phyloP scores from a whole-genome alignment of 2,888 invertebrate genomes.

The Empis stercorea region DNA sequence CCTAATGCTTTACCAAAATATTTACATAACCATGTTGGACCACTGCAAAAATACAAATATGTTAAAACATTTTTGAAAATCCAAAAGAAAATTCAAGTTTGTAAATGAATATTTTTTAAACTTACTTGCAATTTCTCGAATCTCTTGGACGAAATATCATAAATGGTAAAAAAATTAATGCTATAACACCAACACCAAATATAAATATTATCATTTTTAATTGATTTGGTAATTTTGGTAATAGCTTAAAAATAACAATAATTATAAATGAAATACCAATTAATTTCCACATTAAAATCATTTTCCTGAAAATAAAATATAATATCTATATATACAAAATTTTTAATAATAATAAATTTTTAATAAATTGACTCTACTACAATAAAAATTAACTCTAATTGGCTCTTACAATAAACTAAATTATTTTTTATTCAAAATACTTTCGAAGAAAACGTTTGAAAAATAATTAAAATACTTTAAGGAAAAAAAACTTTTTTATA shows the following conservation, averaged over 20 bases:
- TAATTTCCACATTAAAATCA: constrained; percentile 28
- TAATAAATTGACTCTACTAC: too few relatives aligned
- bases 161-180: constrained; percentile 53
- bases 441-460: too few relatives aligned
- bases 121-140: constrained; percentile 70
- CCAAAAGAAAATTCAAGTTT: too few relatives aligned
- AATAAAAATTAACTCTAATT: too few relatives aligned
- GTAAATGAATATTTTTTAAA: constrained; percentile 17
- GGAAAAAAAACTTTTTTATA: too few relatives aligned
- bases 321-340: too few relatives aligned
- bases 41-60: constrained; percentile 34
- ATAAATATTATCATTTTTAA: constrained; percentile 56
- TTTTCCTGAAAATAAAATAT: constrained; percentile 9
- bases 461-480: too few relatives aligned
- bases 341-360: too few relatives aligned
- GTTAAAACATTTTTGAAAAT: too few relatives aligned
- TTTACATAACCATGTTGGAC: constrained; percentile 54
- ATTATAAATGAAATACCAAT: constrained; percentile 28
- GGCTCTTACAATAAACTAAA: too few relatives aligned
- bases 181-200: constrained; percentile 44
- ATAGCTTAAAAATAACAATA: constrained; percentile 25
- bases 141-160: constrained; percentile 61
- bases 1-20: constrained; percentile 43
- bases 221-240: constrained; percentile 49
- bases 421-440: too few relatives aligned